Evolutionary conservation across 1,140 invertebrate genomes (phyloP).

Genomic region (Mesaphorura yosii): DNA sequence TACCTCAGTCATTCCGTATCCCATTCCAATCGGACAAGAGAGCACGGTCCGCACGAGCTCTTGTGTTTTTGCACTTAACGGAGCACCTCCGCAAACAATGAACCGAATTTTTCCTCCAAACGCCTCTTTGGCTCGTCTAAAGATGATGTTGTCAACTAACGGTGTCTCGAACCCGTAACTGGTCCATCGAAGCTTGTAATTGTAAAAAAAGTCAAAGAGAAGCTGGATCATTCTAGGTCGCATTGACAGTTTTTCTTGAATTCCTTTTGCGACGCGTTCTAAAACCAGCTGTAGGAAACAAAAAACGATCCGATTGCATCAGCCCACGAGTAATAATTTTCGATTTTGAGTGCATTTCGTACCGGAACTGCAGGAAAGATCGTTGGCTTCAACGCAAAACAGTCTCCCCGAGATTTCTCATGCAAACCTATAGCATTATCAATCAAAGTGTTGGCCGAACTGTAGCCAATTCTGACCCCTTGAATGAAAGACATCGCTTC

Average conservation of each 20-base stretch:
- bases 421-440: slow-evolving; percentile 93
- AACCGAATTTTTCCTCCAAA: slow-evolving; percentile 77
- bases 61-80: slow-evolving; percentile 86
- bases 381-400: slow-evolving; percentile 76
- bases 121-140: slow-evolving; percentile 60
- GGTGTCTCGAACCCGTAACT: slow-evolving; percentile 71
- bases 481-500: slow-evolving; percentile 26
- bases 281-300: slow-evolving; percentile 59
- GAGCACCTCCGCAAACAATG: slow-evolving; percentile 85
- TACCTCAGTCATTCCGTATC: slow-evolving; percentile 97
- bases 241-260: slow-evolving; percentile 76
- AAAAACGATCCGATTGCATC: no score
- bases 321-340: no score
- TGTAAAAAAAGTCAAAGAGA: slow-evolving; percentile 79
- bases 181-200: slow-evolving; percentile 78
- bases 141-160: slow-evolving; percentile 65
- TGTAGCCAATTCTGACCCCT: slow-evolving; percentile 85
- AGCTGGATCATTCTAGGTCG: slow-evolving; percentile 59
- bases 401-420: slow-evolving; percentile 79
- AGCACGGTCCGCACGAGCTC: slow-evolving; percentile 86
- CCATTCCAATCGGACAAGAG: slow-evolving; percentile 78
- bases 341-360: no score
- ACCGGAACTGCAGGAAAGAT: slow-evolving; percentile 91
- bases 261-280: slow-evolving; percentile 88
- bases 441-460: slow-evolving; percentile 85